Evolutionary conservation across 2,797 vertebrate species (phyloP), one percentile per base, ranked within the genome.

Genomic region (Syngnathus acus): DNA sequence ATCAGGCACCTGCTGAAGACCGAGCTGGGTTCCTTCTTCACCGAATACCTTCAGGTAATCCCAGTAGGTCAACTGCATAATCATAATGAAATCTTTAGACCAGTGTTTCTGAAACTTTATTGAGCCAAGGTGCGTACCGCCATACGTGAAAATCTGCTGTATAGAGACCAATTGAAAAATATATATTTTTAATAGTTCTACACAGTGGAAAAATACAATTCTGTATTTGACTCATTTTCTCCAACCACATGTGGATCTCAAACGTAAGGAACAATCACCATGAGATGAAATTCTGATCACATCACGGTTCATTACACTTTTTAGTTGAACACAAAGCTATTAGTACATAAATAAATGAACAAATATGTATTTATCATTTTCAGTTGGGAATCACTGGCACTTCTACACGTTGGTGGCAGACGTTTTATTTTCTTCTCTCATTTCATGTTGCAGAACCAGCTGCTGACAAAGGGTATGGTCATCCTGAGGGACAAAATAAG

Each of bases 391-490:
- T 21, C 50, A 51, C 8, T 21, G 50, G 21, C 2, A 9, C 9
- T 51, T n/a, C 9, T 51, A n/a, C 17, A 50, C 9, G 4, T 50
- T n/a, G 19, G 48, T 50, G 4, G 19, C 19, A 8, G 48, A n/a
- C 13, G 48, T n/a, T 51, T 7, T 51, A 21, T 9, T 21, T 37
- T 57, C 16, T 17, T 47, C 6, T 47, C 14, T 57, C 54, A 37
- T 57, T 32, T 2, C 5, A 26, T 45, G 42, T 45, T 43, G 78
- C 89, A 99, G 97, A 98, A 97, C 80, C 97, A 99, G 86, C 85
- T 99, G 84, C 92, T 99, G 66, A 99, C 96, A 0, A 98, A 98
- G 89, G 97, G 97, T 86, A 98, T 99, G 97, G 95, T 99, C 76
- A 98, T 99, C 83, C 93, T 99, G 7, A 90, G 97, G 68, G 97